Evolutionary conservation across 1,140 invertebrate species (phyloP).

Genomic region (Mycetomoellerius zeteki): DNA sequence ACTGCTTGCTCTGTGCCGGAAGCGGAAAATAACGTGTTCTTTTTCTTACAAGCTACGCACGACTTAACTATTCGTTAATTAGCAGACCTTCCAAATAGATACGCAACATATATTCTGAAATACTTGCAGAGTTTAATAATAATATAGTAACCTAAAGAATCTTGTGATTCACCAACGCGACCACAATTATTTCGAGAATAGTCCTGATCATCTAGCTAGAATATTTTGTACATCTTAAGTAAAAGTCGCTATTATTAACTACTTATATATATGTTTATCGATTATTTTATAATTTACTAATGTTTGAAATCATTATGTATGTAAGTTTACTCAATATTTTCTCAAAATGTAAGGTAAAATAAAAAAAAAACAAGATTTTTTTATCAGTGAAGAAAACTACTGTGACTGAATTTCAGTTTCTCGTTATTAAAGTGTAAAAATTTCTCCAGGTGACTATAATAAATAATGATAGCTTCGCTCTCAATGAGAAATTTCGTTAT

Average conservation of each 20-base stretch:
- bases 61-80: slow-evolving; percentile 48
- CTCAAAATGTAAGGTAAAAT: too few species aligned
- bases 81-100: slow-evolving; percentile 2
- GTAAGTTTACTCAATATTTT: too few species aligned
- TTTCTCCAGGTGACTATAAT: background rate
- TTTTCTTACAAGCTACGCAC: slow-evolving; percentile 27
- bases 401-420: too few species aligned
- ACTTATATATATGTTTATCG: too few species aligned
- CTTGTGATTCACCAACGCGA: background rate
- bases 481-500: background rate
- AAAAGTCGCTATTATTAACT: too few species aligned
- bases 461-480: background rate
- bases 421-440: too few species aligned
- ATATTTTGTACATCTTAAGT: too few species aligned
- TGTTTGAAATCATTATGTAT: too few species aligned
- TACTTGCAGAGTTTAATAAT: slow-evolving; percentile 1
- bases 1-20: slow-evolving; percentile 14
- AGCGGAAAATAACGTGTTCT: slow-evolving; percentile 54
- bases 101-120: background rate
- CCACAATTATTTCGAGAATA: background rate
- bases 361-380: too few species aligned
- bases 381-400: too few species aligned
- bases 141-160: background rate
- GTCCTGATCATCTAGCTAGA: too few species aligned
- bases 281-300: too few species aligned